Evolutionary conservation across 2,888 invertebrate genomes (phyloP).

Genomic region (Ctenicera cuprea): DNA sequence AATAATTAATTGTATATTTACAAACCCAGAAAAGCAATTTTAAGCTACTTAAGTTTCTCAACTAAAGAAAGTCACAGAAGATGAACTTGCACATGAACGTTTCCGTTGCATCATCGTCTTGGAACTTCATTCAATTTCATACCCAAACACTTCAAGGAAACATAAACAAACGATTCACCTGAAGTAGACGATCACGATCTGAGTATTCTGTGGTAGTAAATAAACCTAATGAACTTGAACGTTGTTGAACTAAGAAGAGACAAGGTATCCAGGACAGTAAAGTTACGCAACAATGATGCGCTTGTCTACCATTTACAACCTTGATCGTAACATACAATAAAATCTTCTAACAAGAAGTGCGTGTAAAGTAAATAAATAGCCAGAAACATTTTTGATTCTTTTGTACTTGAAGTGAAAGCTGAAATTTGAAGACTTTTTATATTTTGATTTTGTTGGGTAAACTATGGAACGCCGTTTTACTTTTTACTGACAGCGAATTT

Average conservation of each 20-base stretch:
- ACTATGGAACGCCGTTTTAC: too few relatives aligned
- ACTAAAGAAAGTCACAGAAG: too few relatives aligned
- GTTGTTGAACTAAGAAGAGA: conserved; percentile 29
- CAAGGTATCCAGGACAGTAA: conserved; percentile 35
- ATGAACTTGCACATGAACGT: too few relatives aligned
- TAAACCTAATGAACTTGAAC: conserved; percentile 32
- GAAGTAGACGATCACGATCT: conserved; percentile 32
- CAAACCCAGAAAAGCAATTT: too few relatives aligned
- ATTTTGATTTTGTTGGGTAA: too few relatives aligned
- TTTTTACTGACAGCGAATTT: too few relatives aligned
- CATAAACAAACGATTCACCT: conserved; percentile 40
- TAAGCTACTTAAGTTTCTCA: too few relatives aligned
- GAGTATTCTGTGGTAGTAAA: conserved; percentile 16
- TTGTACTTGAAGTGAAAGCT: conserved; percentile 8
- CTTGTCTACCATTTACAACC: conserved; percentile 25
- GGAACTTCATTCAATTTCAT: conserved; percentile 10
- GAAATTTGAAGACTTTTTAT: not conserved
- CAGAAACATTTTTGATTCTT: not conserved
- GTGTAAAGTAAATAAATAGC: not conserved
- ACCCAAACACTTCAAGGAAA: conserved; percentile 21
- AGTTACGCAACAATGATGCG: conserved; percentile 38
- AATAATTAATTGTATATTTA: not conserved
- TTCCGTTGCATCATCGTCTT: conserved; percentile 3
- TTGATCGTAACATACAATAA: conserved; percentile 3
- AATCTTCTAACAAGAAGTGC: conserved; percentile 1